A percentile compares a stretch with the other conserved stretches of the same genome.
Conservation (phyloP, 2,888 invertebrate species). For the Tigriopus californicus region DNA sequence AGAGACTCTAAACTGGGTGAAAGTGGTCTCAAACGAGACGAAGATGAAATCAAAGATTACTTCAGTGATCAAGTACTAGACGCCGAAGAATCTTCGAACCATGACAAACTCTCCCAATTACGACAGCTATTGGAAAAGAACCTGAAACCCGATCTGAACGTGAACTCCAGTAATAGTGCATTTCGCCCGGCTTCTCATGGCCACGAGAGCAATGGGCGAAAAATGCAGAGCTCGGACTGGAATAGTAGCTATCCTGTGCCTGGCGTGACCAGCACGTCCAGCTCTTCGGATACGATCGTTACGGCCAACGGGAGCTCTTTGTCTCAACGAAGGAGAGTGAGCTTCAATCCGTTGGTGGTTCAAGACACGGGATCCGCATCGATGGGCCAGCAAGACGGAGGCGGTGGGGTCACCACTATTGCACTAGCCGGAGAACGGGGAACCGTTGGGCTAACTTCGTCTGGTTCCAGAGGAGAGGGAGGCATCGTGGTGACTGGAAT, state of each 20-base stretch:
- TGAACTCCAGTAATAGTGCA: neutral
- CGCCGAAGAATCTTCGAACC: slow-evolving; percentile 24
- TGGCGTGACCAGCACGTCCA: slow-evolving; percentile 13
- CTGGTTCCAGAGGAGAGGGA: neutral
- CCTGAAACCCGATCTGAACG: slow-evolving; percentile 30
- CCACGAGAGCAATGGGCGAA: too few relatives aligned
- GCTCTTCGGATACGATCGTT: neutral
- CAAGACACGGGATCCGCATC: neutral
- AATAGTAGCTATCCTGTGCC: slow-evolving; percentile 5
- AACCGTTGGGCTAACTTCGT: too few relatives aligned
- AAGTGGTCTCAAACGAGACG: too few relatives aligned
- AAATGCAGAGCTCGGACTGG: neutral
- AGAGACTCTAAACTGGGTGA: too few relatives aligned
- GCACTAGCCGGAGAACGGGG: neutral
- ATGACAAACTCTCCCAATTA: slow-evolving; percentile 50
- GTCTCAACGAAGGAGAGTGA: slow-evolving; percentile 33
- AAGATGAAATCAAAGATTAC: slow-evolving; percentile 3
- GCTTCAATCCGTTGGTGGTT: slow-evolving; percentile 34
- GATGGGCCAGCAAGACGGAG: neutral
- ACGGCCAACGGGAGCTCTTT: slow-evolving; percentile 14
- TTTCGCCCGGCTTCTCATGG: too few relatives aligned
- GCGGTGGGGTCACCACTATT: neutral
- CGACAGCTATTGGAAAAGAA: slow-evolving; percentile 49
- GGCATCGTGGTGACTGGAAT: too few relatives aligned
- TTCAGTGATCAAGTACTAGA: neutral